Conservation (phyloP, 2,888 invertebrate species). For the Ptilodon capucinus region DNA sequence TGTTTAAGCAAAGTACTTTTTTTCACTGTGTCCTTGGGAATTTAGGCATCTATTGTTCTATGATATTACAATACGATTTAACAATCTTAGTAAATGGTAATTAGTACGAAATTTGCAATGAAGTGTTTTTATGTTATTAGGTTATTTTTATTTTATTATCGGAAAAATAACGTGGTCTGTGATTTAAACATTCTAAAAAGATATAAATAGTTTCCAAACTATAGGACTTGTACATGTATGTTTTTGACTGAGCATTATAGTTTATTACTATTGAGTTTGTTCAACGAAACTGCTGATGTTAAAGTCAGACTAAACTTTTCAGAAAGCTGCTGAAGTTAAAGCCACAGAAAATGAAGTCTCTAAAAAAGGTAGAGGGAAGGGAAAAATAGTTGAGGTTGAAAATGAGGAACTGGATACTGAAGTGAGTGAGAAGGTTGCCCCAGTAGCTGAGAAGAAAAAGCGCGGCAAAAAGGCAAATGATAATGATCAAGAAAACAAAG, state of each 20-base stretch:
- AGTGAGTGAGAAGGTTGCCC: conserved; percentile 28
- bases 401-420: conserved; percentile 26
- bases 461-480: conserved; percentile 60
- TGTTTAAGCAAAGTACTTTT: no score
- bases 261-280: no score
- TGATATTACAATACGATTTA: no score
- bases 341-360: conserved; percentile 57
- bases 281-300: no score
- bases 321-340: conserved; percentile 69
- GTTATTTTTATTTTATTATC: background rate
- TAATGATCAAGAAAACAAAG: conserved; percentile 40
- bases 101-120: no score
- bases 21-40: no score
- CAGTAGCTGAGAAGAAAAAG: conserved; percentile 51
- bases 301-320: conserved; percentile 41
- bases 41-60: no score
- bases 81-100: no score
- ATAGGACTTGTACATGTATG: no score
- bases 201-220: no score
- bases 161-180: background rate
- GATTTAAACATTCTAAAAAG: background rate
- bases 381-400: conserved; percentile 50
- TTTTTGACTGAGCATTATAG: no score
- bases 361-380: conserved; percentile 67
- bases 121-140: background rate